Evolutionary conservation across 1,140 invertebrate species (phyloP), one percentile per base, ranked within the genome.

Genomic region (Anadara kagoshimensis): DNA sequence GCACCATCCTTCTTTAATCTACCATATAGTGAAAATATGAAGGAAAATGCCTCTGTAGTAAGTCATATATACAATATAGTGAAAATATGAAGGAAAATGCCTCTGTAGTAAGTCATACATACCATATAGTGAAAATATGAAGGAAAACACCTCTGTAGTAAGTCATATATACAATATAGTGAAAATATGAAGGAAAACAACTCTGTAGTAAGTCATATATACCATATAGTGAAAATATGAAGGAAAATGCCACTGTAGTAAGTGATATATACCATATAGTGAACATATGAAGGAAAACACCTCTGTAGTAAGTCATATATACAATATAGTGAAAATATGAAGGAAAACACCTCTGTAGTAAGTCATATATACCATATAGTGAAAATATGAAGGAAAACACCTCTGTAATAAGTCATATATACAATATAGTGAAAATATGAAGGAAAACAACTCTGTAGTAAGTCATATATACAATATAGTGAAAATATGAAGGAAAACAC

Each of bases 1-100:
- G 74, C 78, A 22, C 83, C 83, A 5, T 67, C 62, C 24, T 85
- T 85, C 66, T 76, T 79, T 20, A 83, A 85, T 57, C 58, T 81
- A 66, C 82, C 82, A 8, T 85, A 85, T 68, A 83, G 73, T 59
- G 66, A 65, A n/a, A 58, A 69, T n/a, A 67, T 83, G 36, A 49
- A 49, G 36, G 79, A 84, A 71, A 70, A 78, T 41, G 66, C 56
- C 36, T 26, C 79, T 20, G 73, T 83, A 56, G 83, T 84, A 49
- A 68, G 81, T 74, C 22, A n/a, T 57, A n/a, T n/a, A n/a, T 43
- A 2, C n/a, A n/a, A 36, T 36, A 36, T 36, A 36, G 7, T 36
- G 2, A 36, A 36, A 36, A n/a, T n/a, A n/a, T n/a, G n/a, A 36
- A 36, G 29, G 7, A 36, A 36, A 36, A 36, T n/a, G n/a, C n/a